phyloP scores from a whole-genome alignment of 2,113 vertebrate species.

The Salvelinus alpinus region DNA sequence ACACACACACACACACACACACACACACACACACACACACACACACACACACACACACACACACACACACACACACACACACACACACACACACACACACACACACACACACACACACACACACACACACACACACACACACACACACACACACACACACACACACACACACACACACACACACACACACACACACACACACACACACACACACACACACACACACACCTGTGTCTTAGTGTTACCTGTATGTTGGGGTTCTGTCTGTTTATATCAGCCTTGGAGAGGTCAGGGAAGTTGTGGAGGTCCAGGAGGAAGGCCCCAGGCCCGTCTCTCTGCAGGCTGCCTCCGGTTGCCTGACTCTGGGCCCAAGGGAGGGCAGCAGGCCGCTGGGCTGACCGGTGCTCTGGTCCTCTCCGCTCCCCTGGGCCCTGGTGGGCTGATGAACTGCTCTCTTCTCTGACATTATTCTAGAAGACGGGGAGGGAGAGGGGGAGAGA shows the following conservation, averaged over 20 bases:
- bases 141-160: not conserved
- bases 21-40: not conserved
- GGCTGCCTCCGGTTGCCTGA: constrained; percentile 72
- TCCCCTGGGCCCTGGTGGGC: constrained; percentile 74
- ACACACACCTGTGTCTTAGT: too few species aligned
- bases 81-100: not conserved
- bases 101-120: not conserved
- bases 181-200: not conserved
- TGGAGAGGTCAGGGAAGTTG: constrained; percentile 96
- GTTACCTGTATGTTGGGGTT: constrained; percentile 98
- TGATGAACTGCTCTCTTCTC: constrained; percentile 71
- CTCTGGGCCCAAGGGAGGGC: constrained; percentile 74
- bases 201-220: not conserved
- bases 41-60: not conserved
- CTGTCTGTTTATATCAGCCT: constrained; percentile 94
- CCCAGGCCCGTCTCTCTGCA: constrained; percentile 86
- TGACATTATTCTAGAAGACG: constrained; percentile 74
- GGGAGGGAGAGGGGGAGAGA: constrained; percentile 1
- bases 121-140: not conserved
- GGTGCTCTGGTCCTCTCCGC: constrained; percentile 71
- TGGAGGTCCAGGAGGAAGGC: constrained; percentile 92
- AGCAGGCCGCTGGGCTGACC: constrained; percentile 73
- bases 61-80: not conserved
- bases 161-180: not conserved
- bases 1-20: not conserved